These are phyloP conservation scores for Lucilia cuprina DNA, from an alignment of 1,140 invertebrate genomes.

Conservation along the genomic window DNA sequence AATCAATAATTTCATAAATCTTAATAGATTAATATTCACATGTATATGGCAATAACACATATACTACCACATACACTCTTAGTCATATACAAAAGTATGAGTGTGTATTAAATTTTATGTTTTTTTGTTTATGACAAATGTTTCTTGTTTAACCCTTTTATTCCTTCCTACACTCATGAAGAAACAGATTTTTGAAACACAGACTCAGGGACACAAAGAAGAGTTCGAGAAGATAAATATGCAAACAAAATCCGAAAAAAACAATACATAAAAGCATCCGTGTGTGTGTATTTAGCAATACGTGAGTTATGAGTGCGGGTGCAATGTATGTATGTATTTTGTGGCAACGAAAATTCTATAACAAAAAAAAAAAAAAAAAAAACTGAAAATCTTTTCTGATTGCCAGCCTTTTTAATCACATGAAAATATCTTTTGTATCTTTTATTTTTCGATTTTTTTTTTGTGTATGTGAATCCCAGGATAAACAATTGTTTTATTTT, in stretches of 20 bases:
- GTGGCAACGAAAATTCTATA: too few species aligned
- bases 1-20: conserved; percentile 12
- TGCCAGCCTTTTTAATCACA: conserved; percentile 10
- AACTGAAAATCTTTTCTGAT: conserved; percentile 9
- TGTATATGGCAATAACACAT: neutral
- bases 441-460: neutral
- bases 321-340: neutral
- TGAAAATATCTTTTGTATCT: neutral
- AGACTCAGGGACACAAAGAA: neutral
- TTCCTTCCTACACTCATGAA: neutral
- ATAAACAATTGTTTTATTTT: conserved; percentile 15
- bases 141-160: conserved; percentile 7
- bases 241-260: neutral
- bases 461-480: neutral
- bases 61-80: neutral
- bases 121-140: conserved; percentile 3
- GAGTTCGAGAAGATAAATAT: neutral
- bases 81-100: neutral
- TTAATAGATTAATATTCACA: neutral
- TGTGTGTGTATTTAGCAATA: neutral
- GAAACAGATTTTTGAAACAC: neutral
- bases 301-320: conserved; percentile 13
- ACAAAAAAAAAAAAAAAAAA: neutral
- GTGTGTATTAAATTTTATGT: neutral
- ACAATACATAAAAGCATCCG: neutral